phyloP scores from a whole-genome alignment of 2,888 invertebrate genomes.

The Euplagia quadripunctaria region DNA sequence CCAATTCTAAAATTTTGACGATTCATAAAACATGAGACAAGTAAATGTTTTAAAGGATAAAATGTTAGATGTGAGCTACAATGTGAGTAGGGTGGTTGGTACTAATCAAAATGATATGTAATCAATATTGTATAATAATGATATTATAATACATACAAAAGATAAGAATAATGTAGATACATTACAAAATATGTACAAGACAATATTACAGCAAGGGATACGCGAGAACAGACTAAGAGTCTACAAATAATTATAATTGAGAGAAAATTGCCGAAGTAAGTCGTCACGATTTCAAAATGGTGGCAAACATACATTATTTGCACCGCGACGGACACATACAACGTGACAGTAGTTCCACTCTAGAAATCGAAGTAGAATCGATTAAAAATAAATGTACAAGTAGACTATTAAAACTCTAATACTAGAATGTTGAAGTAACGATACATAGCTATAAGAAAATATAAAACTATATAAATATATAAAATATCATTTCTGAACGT shows the following conservation, averaged over 20 bases:
- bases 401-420: slow-evolving; percentile 36
- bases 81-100: slow-evolving; percentile 49
- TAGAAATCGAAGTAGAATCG: slow-evolving; percentile 20
- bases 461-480: slow-evolving; percentile 23
- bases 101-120: slow-evolving; percentile 80
- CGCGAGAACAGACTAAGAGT: slow-evolving; percentile 43
- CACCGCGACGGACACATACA: not conserved
- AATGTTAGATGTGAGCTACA: slow-evolving; percentile 31
- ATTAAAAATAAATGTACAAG: slow-evolving; percentile 32
- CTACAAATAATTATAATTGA: slow-evolving; percentile 26
- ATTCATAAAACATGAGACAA: slow-evolving; percentile 28
- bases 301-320: not conserved
- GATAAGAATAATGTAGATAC: slow-evolving; percentile 43
- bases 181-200: slow-evolving; percentile 54
- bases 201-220: slow-evolving; percentile 43
- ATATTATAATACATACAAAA: slow-evolving; percentile 42
- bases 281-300: slow-evolving; percentile 14
- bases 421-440: slow-evolving; percentile 47
- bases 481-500: slow-evolving; percentile 8
- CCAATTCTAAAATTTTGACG: slow-evolving; percentile 42
- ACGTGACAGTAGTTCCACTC: slow-evolving; percentile 26
- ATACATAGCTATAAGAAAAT: slow-evolving; percentile 25
- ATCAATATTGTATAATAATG: slow-evolving; percentile 57
- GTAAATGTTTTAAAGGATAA: slow-evolving; percentile 21
- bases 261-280: slow-evolving; percentile 30